These are phyloP conservation scores for Ornithoptera priamus DNA, from an alignment of 2,888 invertebrate genomes.

Conservation along the genomic window DNA sequence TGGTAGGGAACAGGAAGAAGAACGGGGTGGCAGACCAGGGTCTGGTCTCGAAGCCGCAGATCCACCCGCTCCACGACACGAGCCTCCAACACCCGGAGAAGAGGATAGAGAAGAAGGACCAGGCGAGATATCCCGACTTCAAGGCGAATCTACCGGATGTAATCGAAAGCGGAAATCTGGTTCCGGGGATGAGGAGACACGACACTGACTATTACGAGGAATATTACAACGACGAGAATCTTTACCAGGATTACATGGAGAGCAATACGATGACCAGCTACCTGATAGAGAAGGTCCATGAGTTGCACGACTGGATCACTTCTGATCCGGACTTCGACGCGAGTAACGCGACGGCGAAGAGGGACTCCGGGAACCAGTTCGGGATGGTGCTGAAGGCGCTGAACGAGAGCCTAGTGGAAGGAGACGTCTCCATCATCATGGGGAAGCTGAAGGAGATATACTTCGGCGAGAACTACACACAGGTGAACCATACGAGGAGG, in stretches of 20 bases:
- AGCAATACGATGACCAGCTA: conserved; percentile 73
- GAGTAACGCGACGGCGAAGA: conserved; percentile 40
- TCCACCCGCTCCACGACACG: conserved; percentile 64
- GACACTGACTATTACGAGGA: conserved; percentile 60
- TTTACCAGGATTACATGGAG: conserved; percentile 74
- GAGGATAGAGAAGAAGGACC: conserved; percentile 69
- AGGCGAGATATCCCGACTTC: conserved; percentile 59
- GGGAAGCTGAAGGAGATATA: conserved; percentile 75
- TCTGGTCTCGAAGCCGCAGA: conserved; percentile 57
- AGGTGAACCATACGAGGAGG: conserved; percentile 49
- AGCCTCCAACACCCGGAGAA: conserved; percentile 53
- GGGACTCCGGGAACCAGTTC: conserved; percentile 50
- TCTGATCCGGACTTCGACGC: conserved; percentile 60
- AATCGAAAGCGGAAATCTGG: conserved; percentile 37
- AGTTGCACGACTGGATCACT: conserved; percentile 75
- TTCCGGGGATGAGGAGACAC: conserved; percentile 46
- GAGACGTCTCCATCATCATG: conserved; percentile 73
- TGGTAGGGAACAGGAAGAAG: conserved; percentile 50
- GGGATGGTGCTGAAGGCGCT: conserved; percentile 67
- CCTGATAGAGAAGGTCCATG: conserved; percentile 74
- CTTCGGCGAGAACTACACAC: conserved; percentile 63
- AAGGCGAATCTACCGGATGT: conserved; percentile 62
- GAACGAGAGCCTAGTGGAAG: conserved; percentile 74
- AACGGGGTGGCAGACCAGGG: conserved; percentile 38
- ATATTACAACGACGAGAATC: conserved; percentile 65